These are phyloP conservation scores for Margarornis squamiger DNA, from an alignment of 2,797 vertebrate species.

Conservation along the genomic window DNA sequence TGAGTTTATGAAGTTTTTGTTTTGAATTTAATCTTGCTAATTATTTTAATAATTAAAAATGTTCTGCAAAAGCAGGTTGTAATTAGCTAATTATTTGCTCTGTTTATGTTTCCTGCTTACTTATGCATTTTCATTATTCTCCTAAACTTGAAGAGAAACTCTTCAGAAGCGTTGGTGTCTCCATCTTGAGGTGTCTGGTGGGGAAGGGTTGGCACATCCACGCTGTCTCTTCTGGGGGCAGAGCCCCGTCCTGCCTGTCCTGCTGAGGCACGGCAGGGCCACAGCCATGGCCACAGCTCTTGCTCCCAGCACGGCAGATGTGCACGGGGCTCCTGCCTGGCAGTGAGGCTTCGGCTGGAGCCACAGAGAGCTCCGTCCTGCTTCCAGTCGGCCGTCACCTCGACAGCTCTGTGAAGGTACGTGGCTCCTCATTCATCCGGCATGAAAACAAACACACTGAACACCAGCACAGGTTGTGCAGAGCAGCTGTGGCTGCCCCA, in stretches of 20 bases:
- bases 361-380: accelerated
- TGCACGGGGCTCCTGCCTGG: accelerated
- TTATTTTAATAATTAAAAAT: slow-evolving; percentile 77
- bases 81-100: slow-evolving; percentile 74
- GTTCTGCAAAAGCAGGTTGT: slow-evolving; percentile 66
- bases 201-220: not conserved
- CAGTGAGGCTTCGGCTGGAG: not conserved
- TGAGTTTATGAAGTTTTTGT: slow-evolving; percentile 51
- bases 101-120: slow-evolving; percentile 67
- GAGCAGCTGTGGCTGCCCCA: not conserved
- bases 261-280: accelerated
- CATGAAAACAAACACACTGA: slow-evolving; percentile 36
- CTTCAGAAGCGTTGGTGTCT: not conserved
- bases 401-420: no score
- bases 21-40: slow-evolving; percentile 68
- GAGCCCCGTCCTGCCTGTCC: not conserved
- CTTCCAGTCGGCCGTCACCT: not conserved
- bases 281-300: not conserved
- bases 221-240: accelerated
- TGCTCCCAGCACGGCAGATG: accelerated
- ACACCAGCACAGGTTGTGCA: not conserved
- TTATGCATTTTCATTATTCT: slow-evolving; percentile 49
- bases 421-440: not conserved
- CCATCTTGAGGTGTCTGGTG: not conserved
- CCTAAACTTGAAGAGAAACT: slow-evolving; percentile 21